Evolutionary conservation across 2,797 vertebrate species (phyloP), one percentile per base, ranked within the genome.

Genomic region (Sandelia bainsii): DNA sequence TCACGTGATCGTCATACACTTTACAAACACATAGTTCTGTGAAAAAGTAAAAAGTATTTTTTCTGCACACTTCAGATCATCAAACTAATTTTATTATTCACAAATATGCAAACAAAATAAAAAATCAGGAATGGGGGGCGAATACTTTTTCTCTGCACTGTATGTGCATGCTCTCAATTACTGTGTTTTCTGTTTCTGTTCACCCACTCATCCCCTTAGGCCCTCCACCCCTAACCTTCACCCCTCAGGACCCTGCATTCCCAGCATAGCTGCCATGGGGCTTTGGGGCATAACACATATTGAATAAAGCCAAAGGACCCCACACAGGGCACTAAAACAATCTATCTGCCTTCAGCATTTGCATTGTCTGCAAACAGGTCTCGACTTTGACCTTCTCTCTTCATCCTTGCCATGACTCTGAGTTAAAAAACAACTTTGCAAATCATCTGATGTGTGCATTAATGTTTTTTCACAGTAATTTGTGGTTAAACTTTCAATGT

Each of bases 381-480:
- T 92, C 92, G 91, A 92, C 91, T 90, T 92, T 93, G 92, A 93
- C 90, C 87, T 78, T 81, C 56, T 63, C 46, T 1, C 62, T 44
- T 39, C 65, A 39, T 74, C 40, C 65, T 68, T 54, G 1, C 45
- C 60, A 45, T 80, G 77, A 75, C 51, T 79, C 46, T 32, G 59
- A 66, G 57, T 70, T 64, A 72, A 74, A n/a, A 77, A 84, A 80
- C 66, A 80, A 60, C 29, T 37, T 32, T 1, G 29, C 34, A 45
- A 50, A 17, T 58, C 63, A 50, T 32, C 40, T 44, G 50, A 68
- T 32, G 63, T 74, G 63, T 74, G 17, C 22, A 34, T 66, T 60
- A 1, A 51, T 37, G 23, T 29, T 45, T 45, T n/a, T 17, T 22
- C 14, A 22, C 37, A 10, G 37, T 10, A 7, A 60, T 46, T 14